Evolutionary conservation across 1,140 invertebrate genomes (phyloP).

Genomic region (Drosophila chauvacae): DNA sequence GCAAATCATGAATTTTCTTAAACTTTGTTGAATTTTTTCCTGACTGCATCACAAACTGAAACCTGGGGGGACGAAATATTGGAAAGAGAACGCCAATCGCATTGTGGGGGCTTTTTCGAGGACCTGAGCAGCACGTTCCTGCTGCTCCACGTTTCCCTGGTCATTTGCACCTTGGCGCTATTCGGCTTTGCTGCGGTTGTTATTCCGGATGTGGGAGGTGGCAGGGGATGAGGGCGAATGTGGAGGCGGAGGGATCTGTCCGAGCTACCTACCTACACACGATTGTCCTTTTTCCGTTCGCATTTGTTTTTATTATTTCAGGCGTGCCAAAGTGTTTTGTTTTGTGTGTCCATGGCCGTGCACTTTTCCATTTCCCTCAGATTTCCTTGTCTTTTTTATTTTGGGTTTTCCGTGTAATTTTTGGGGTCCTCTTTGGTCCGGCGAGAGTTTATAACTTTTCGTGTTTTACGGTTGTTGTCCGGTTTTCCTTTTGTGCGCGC

Average conservation of each 20-base stretch:
- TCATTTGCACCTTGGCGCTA: conserved; percentile 80
- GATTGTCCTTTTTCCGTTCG: conserved; percentile 70
- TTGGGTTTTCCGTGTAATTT: conserved; percentile 24
- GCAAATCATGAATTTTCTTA: background rate
- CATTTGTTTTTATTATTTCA: conserved; percentile 83
- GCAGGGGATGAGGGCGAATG: background rate
- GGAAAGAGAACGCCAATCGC: conserved; percentile 32
- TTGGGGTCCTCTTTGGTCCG: conserved; percentile 34
- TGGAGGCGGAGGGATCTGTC: background rate
- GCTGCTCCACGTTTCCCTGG: conserved; percentile 38
- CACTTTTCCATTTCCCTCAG: conserved; percentile 33
- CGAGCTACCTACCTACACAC: conserved; percentile 62
- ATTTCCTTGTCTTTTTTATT: conserved; percentile 11
- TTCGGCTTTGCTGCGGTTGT: conserved; percentile 67
- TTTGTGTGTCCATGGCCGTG: conserved; percentile 46
- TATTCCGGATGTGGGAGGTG: conserved; percentile 23
- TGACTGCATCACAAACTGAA: conserved; percentile 6
- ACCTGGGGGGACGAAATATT: background rate
- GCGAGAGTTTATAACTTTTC: conserved; percentile 80
- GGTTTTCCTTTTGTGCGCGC: conserved; percentile 46
- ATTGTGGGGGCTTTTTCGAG: conserved; percentile 35
- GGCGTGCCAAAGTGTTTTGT: conserved; percentile 80
- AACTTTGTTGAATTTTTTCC: background rate
- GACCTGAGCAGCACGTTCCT: conserved; percentile 28
- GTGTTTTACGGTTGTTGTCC: conserved; percentile 81